Percentiles rank a stretch among this genome's conserved stretches.
phyloP scores from a whole-genome alignment of 2,113 vertebrate species.

The Trogon surrucura region DNA sequence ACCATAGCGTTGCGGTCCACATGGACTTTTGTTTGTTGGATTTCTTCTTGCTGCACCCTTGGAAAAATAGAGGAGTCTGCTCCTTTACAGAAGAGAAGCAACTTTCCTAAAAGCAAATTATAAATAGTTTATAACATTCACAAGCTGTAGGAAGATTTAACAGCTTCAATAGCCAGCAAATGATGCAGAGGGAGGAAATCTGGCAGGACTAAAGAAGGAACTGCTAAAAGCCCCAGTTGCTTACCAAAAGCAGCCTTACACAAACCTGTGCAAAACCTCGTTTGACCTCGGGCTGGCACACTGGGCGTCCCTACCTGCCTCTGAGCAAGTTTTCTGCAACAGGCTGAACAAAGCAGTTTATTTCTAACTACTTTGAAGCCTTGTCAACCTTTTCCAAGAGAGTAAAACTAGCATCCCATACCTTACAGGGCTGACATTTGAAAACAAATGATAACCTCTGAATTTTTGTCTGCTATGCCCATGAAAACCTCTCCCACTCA shows the following conservation, averaged over 20 bases:
- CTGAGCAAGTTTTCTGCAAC: not conserved
- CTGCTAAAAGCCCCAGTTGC: not conserved
- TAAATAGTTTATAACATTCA: not conserved
- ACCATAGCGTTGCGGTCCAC: conserved; percentile 94
- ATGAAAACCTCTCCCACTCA: not conserved
- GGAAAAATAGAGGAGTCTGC: conserved; percentile 96
- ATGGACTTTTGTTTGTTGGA: conserved; percentile 85
- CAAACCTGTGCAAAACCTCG: not conserved
- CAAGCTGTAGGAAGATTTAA: not conserved
- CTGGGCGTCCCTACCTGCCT: rapidly evolving
- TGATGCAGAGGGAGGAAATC: not conserved
- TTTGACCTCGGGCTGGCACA: not conserved
- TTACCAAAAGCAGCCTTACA: not conserved
- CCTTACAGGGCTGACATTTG: not conserved
- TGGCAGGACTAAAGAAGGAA: not conserved
- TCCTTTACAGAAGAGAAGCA: conserved; percentile 95
- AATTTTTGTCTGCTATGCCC: not conserved
- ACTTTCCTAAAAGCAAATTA: conserved; percentile 81
- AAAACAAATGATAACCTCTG: not conserved
- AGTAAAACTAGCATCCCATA: not conserved
- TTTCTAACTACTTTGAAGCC: not conserved
- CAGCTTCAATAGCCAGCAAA: not conserved
- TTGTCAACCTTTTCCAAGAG: not conserved
- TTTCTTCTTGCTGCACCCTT: conserved; percentile 87
- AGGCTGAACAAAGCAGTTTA: not conserved